phyloP scores from a whole-genome alignment of 2,888 invertebrate genomes.

The Galerucella calmariensis region DNA sequence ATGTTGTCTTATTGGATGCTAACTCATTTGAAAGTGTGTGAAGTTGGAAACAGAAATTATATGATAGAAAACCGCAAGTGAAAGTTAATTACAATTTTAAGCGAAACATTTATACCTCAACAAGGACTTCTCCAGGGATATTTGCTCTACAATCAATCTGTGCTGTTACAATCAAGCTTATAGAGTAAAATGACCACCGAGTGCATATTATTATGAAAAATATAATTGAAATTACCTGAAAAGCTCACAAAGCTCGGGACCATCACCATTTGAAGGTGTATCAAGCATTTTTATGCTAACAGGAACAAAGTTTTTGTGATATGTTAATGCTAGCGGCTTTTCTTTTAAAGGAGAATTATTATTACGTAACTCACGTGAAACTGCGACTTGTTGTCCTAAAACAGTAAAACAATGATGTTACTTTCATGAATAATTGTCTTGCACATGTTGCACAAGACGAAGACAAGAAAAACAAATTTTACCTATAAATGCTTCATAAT shows the following conservation, averaged over 20 bases:
- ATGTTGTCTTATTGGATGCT: too few species aligned
- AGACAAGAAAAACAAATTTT: not conserved
- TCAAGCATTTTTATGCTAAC: conserved; percentile 45
- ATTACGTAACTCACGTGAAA: conserved; percentile 16
- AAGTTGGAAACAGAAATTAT: too few species aligned
- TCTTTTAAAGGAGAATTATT: conserved; percentile 8
- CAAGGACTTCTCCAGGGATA: too few species aligned
- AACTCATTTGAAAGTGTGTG: too few species aligned
- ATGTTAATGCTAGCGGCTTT: conserved; percentile 32
- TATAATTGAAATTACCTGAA: conserved; percentile 14
- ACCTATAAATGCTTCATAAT: conserved; percentile 74
- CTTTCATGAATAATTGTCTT: too few species aligned
- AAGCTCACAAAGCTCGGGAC: conserved; percentile 66
- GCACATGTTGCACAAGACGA: too few species aligned
- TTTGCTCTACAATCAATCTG: too few species aligned
- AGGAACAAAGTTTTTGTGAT: conserved; percentile 50
- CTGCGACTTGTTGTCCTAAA: not conserved
- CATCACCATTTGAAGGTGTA: conserved; percentile 47
- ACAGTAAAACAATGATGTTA: not conserved
- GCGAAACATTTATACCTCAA: too few species aligned
- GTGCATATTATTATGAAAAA: not conserved
- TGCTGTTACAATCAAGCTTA: too few species aligned
- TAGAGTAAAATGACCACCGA: too few species aligned
- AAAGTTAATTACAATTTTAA: too few species aligned
- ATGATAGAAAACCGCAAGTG: too few species aligned